Base-by-base conservation (phyloP, 2,888 invertebrate genomes). In the Odiellus spinosus region DNA sequence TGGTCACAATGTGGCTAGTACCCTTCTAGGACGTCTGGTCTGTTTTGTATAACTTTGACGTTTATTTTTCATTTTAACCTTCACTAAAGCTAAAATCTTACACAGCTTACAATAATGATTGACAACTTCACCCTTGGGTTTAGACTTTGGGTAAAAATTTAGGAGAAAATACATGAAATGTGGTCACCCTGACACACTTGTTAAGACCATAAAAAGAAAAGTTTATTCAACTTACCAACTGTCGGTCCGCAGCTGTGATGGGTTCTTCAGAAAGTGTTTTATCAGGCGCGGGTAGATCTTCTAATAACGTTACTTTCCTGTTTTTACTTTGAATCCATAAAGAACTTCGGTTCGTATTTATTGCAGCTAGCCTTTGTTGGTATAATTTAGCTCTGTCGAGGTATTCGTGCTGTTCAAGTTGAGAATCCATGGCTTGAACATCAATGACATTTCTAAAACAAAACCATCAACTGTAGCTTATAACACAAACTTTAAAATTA, bases 401-500 rank as follows among this genome's bases (percentile, higher is more conserved):
- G 66, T 83, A 87, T 64, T 87, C 90, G 60, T 84, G 82, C 57
- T 85, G 83, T 59, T 90, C 88, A 49, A 90, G 70, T 64, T 86
- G 86, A 10, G 84, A 80, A 53, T 87, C 88, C 56, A 87, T 72
- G 2, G 88, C 85, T 44, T 85, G 82, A n/a, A 90, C 87, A 70
- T 90, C 90, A 60, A 90, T 90, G 50, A 90, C 86, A 69, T 87
- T 86, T 50, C 87, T 87, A 67, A 8, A 70, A 67, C 44, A 40
- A 44, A 49, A 44, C 47, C 19, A 6, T 12, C 17, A 20, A 18
- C 36, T 44, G 18, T 35, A 19, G 15, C 5, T 33, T 6, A 2
- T 18, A 15, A 11, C 6, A 17, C 33, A 32, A 18, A 38, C 2
- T 17, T 26, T 26, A 6, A 26, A 26, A 26, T 8, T 35, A 45